Evolutionary conservation across 2,113 vertebrate genomes (phyloP), one percentile per base, ranked within the genome.

Genomic region (Gobius niger): DNA sequence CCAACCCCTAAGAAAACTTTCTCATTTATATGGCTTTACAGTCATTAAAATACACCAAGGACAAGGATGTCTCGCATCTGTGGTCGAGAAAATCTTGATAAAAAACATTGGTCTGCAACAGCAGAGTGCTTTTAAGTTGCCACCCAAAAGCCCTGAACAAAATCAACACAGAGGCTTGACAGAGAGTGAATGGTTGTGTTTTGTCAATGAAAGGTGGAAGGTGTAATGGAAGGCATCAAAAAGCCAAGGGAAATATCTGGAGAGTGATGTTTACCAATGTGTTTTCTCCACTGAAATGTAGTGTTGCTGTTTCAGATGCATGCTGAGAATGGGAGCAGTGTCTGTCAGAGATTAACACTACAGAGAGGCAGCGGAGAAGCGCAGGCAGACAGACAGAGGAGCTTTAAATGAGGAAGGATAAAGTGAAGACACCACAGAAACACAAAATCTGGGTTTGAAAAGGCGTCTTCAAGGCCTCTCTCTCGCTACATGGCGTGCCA

Each of bases 311-410:
- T 83, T 78, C 49, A 50, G 82, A 72, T 70, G 44, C 85, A 83
- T 12, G 65, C 82, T 80, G 80, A 53, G 83, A 88, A 81, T 47
- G 44, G 72, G 81, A 86, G 54, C 71, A 50, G 73, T 81, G 82
- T 84, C 77, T 84, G 85, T 82, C 74, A 86, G 77, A 85, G 81
- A 89, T 88, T 87, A 87, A 78, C 67, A 80, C 82, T 68, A 73
- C 81, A 81, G 71, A 87, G 56, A 53, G 60, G 63, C 67, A 44
- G 63, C 34, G 6, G 50, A 3, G 18, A 51, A 44, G 15, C 15
- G 16, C 52, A 51, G 44, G 18, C 44, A 16, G 44, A 7, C 9
- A 46, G 41, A 44, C 24, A 34, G 13, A 46, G 54, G 16, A 63
- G 57, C 7, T 65, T 61, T 18, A 52, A 73, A 47, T 16, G 6